These are phyloP conservation scores for Magallana ariakensis DNA, from an alignment of 1,140 invertebrate genomes.

Conservation along the genomic window DNA sequence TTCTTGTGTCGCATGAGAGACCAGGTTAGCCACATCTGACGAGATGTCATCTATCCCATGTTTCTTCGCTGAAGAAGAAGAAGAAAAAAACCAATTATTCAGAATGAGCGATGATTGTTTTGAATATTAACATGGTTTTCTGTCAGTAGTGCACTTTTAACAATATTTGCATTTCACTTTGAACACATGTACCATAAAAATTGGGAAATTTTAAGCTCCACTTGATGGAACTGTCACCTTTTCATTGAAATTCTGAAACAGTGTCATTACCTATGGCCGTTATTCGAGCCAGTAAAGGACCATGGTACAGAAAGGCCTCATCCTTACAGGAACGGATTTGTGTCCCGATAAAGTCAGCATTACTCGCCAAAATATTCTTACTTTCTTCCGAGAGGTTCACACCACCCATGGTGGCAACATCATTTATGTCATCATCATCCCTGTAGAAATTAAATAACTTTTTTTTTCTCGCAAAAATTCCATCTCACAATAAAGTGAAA, in stretches of 20 bases:
- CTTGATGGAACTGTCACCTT: no score
- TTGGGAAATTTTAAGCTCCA: no score
- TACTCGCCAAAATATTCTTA: conserved; percentile 94
- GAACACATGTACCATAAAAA: no score
- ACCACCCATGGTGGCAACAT: conserved; percentile 99
- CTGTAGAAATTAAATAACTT: conserved; percentile 58
- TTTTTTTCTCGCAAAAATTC: background rate
- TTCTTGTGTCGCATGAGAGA: conserved; percentile 98
- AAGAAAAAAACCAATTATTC: background rate
- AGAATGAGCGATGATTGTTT: no score
- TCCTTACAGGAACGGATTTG: conserved; percentile 98
- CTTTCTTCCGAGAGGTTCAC: conserved; percentile 98
- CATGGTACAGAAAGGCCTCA: conserved; percentile 91
- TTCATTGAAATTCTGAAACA: no score
- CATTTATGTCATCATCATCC: conserved; percentile 96
- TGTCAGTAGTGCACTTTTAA: no score
- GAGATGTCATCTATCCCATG: conserved; percentile 93
- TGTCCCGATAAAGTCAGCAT: conserved; percentile 95
- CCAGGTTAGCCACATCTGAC: conserved; percentile 91
- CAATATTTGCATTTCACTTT: no score
- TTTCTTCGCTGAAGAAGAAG: conserved; percentile 82
- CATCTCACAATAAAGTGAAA: no score
- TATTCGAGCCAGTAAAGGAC: conserved; percentile 88
- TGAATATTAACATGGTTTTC: no score
- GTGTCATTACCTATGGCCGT: conserved; percentile 84